These are phyloP conservation scores for Melanotaenia parkinsoni DNA, from an alignment of 2,797 vertebrate species.

Conservation along the genomic window DNA sequence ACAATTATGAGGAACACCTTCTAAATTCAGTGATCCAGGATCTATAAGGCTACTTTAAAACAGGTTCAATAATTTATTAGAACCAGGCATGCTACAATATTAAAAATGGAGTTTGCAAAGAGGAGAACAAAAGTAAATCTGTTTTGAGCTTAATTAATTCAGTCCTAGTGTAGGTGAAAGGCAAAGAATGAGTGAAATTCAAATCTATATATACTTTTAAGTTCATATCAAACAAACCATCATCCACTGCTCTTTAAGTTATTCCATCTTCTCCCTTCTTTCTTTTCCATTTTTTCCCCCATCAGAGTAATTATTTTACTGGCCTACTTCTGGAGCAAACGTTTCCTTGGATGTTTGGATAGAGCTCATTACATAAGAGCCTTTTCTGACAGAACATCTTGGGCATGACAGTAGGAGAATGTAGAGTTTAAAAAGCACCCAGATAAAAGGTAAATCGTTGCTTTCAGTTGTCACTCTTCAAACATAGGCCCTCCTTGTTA, in stretches of 20 bases:
- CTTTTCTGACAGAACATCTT: slow-evolving; percentile 54
- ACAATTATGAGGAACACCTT: slow-evolving; percentile 2
- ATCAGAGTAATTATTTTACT: slow-evolving; percentile 74
- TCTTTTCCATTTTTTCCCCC: slow-evolving; percentile 24
- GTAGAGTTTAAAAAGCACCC: slow-evolving; percentile 30
- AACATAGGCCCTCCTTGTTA: neutral
- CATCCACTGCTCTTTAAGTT: slow-evolving; percentile 38
- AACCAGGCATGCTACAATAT: neutral
- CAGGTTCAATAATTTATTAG: slow-evolving; percentile 10
- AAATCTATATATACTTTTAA: slow-evolving; percentile 65
- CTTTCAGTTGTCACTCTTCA: slow-evolving; percentile 22
- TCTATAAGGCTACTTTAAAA: slow-evolving; percentile 23
- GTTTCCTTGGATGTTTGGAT: slow-evolving; percentile 71
- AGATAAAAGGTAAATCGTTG: slow-evolving; percentile 34
- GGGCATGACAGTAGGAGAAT: slow-evolving; percentile 40
- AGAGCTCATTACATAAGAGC: slow-evolving; percentile 67
- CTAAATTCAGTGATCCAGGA: slow-evolving; percentile 19
- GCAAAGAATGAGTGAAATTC: slow-evolving; percentile 35
- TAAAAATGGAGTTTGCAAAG: slow-evolving; percentile 22
- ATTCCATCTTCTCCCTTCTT: slow-evolving; percentile 30
- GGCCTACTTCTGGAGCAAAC: slow-evolving; percentile 67
- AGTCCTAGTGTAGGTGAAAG: slow-evolving; percentile 23
- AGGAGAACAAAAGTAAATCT: slow-evolving; percentile 20
- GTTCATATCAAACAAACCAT: slow-evolving; percentile 68
- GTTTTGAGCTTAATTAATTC: slow-evolving; percentile 36